Evolutionary conservation across 2,113 vertebrate genomes (phyloP).

Genomic region (Austrofundulus limnaeus): DNA sequence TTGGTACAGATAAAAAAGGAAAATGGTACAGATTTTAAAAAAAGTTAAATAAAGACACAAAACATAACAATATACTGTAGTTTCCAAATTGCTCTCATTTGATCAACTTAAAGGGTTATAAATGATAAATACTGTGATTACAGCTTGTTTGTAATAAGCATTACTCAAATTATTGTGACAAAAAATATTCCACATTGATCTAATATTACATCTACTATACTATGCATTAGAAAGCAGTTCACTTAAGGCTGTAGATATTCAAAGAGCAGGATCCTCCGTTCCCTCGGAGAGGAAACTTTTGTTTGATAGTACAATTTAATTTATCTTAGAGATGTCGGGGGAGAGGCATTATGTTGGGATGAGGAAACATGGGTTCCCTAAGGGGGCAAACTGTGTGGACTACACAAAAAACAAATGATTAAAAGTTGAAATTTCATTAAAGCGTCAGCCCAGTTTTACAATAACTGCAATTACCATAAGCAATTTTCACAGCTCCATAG

Average conservation of each 20-base stretch:
- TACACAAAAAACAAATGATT: slow-evolving; percentile 59
- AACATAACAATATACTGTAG: no score
- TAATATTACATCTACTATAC: background rate
- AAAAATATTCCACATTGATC: slow-evolving; percentile 12
- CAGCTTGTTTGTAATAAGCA: background rate
- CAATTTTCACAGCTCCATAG: slow-evolving; percentile 70
- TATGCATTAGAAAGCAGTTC: slow-evolving; percentile 15
- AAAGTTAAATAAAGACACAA: no score
- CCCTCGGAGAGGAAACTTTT: slow-evolving; percentile 26
- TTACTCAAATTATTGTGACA: background rate
- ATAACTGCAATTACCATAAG: slow-evolving; percentile 73
- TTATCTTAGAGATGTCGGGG: slow-evolving; percentile 23
- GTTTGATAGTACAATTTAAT: slow-evolving; percentile 49
- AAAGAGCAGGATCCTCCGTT: slow-evolving; percentile 11
- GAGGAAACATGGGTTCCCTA: slow-evolving; percentile 35
- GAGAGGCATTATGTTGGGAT: slow-evolving; percentile 33
- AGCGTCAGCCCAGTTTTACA: slow-evolving; percentile 65
- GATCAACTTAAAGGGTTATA: background rate
- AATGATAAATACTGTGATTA: background rate
- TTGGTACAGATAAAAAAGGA: no score
- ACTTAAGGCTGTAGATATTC: slow-evolving; percentile 10
- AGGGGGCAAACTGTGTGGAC: slow-evolving; percentile 45
- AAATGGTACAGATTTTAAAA: no score
- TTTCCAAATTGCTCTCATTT: background rate
- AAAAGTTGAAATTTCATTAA: slow-evolving; percentile 71